Percentiles rank a stretch among this genome's conserved stretches.
These are phyloP conservation scores for Brachionus rotundiformis DNA, from an alignment of 1,140 invertebrate genomes.

Conservation along the genomic window DNA sequence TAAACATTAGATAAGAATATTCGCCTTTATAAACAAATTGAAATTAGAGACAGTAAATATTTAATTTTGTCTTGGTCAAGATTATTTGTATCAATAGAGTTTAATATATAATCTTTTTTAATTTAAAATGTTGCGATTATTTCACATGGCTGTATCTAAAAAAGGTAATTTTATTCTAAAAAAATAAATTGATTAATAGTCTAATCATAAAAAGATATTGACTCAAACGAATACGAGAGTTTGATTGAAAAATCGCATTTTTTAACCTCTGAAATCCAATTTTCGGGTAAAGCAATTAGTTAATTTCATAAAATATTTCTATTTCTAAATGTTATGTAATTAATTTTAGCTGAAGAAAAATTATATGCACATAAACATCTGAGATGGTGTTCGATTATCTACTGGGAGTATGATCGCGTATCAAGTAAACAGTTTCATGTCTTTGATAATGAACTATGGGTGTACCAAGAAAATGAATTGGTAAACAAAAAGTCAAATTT, in stretches of 20 bases:
- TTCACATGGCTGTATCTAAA: background rate
- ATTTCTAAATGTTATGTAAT: background rate
- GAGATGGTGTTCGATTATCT: conserved; percentile 17
- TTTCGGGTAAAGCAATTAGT: background rate
- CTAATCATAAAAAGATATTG: background rate
- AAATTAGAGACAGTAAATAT: conserved; percentile 24
- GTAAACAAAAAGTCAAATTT: background rate
- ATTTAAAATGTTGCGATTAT: conserved; percentile 30
- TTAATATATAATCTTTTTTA: background rate
- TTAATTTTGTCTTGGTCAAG: conserved; percentile 16
- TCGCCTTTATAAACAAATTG: background rate
- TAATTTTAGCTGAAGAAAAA: background rate
- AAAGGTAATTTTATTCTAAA: background rate
- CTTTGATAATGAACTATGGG: background rate
- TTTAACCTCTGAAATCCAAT: background rate
- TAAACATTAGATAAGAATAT: conserved; percentile 27
- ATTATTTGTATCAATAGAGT: background rate
- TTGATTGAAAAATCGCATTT: background rate
- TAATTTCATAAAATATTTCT: background rate
- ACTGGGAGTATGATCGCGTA: background rate
- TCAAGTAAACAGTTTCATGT: conserved; percentile 13
- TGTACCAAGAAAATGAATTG: background rate
- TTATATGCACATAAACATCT: background rate
- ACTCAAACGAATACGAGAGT: background rate
- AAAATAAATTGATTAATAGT: background rate